Percentiles rank a stretch among this genome's conserved stretches.
phyloP scores from a whole-genome alignment of 2,113 vertebrate species.

The Caranx melampygus region DNA sequence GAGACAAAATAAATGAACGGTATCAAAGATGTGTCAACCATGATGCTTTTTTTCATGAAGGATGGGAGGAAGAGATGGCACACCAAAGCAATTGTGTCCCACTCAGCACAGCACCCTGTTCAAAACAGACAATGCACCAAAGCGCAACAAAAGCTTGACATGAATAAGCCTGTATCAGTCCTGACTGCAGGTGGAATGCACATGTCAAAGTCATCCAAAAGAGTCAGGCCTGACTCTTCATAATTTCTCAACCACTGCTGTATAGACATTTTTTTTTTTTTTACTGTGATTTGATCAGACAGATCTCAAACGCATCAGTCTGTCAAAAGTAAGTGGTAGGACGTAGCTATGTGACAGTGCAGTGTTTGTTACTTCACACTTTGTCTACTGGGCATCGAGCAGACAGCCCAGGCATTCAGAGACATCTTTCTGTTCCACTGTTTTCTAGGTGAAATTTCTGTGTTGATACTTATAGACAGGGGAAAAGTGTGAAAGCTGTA shows the following conservation, averaged over 20 bases:
- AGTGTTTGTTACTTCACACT: slow-evolving; percentile 48
- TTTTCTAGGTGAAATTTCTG: slow-evolving; percentile 68
- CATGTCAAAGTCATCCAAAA: slow-evolving; percentile 39
- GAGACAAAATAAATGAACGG: slow-evolving; percentile 76
- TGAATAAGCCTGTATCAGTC: slow-evolving; percentile 42
- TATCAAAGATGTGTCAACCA: slow-evolving; percentile 78
- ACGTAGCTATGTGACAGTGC: slow-evolving; percentile 38
- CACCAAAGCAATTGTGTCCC: slow-evolving; percentile 53
- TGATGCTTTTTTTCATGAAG: slow-evolving; percentile 64
- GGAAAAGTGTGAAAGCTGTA: slow-evolving; percentile 63
- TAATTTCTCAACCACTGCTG: slow-evolving; percentile 44
- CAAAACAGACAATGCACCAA: slow-evolving; percentile 37
- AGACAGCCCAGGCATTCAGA: slow-evolving; percentile 39
- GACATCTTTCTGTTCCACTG: slow-evolving; percentile 57
- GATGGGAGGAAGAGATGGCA: slow-evolving; percentile 49
- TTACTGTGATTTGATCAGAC: slow-evolving; percentile 45
- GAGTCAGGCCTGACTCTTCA: slow-evolving; percentile 49
- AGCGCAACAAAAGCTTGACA: slow-evolving; percentile 48
- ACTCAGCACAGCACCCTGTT: slow-evolving; percentile 37
- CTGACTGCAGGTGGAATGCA: slow-evolving; percentile 15
- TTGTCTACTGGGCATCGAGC: slow-evolving; percentile 64
- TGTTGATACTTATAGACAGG: slow-evolving; percentile 69
- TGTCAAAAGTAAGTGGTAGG: slow-evolving; percentile 43
- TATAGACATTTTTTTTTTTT: slow-evolving; percentile 39
- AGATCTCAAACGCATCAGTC: slow-evolving; percentile 42